A percentile compares a stretch with the other conserved stretches of the same genome.
phyloP scores from a whole-genome alignment of 1,140 invertebrate genomes.

The Drosophila nebulosa region DNA sequence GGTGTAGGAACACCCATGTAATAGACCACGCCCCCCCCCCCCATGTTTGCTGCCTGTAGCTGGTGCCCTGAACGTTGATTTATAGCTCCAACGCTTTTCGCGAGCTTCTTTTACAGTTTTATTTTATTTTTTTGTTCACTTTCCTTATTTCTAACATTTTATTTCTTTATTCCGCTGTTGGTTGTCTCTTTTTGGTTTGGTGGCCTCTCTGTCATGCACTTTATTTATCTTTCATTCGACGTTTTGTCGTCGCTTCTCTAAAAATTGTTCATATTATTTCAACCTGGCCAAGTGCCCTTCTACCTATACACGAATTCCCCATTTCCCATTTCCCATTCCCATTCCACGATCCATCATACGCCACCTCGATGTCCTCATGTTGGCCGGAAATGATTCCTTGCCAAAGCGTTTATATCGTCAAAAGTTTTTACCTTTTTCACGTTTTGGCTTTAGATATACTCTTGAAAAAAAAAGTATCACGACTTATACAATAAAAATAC shows the following conservation, averaged over 20 bases:
- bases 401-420: background rate
- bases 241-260: constrained; percentile 74
- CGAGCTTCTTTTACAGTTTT: constrained; percentile 40
- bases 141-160: constrained; percentile 44
- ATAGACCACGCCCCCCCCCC: constrained; percentile 62
- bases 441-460: constrained; percentile 57
- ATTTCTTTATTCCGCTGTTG: constrained; percentile 17
- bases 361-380: background rate
- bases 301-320: constrained; percentile 9
- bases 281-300: constrained; percentile 46
- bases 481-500: background rate
- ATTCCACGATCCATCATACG: background rate
- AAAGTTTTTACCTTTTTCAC: constrained; percentile 31
- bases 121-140: constrained; percentile 28
- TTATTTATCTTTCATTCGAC: constrained; percentile 81
- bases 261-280: constrained; percentile 75
- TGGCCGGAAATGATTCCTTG: background rate
- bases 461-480: background rate
- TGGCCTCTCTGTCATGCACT: constrained; percentile 34
- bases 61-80: constrained; percentile 54
- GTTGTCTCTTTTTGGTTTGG: constrained; percentile 8
- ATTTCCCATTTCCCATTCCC: background rate
- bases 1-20: constrained; percentile 37
- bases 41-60: constrained; percentile 18
- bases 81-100: constrained; percentile 57